Conservation (phyloP, 2,797 vertebrate species). For the Megaceryle alcyon region DNA sequence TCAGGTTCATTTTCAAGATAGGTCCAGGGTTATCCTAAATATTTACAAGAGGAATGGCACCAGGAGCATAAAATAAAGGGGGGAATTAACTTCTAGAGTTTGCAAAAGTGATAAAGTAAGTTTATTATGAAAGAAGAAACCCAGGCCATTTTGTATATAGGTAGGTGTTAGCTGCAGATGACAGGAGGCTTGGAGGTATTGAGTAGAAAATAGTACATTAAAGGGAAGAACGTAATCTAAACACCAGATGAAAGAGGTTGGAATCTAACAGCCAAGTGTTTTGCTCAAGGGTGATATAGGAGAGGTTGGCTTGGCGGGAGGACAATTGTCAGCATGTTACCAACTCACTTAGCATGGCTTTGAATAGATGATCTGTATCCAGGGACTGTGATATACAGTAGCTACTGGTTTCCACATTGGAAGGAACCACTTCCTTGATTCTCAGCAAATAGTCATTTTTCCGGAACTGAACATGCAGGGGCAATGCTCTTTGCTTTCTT, state of each 20-base stretch:
- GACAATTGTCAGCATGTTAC: not conserved
- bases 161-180: not conserved
- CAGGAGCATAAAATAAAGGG: not conserved
- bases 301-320: not conserved
- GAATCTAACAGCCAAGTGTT: not conserved
- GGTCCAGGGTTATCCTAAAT: not conserved
- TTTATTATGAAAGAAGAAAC: not conserved
- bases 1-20: not conserved
- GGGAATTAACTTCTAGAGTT: not conserved
- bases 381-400: not conserved
- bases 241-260: not conserved
- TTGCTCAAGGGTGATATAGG: not conserved
- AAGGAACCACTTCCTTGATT: not conserved
- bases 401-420: not conserved
- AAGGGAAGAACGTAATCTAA: not conserved
- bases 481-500: not conserved
- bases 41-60: not conserved
- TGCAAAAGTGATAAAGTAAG: not conserved
- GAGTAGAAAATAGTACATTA: not conserved
- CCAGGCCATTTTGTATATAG: fast-evolving
- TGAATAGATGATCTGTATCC: not conserved
- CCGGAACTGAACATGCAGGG: not conserved
- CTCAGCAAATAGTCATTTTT: not conserved
- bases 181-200: not conserved
- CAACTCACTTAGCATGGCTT: not conserved